These are phyloP conservation scores for Turritopsis dohrnii DNA, from an alignment of 30 jellyfish, hydroid and myxozoan species.

Conservation along the genomic window DNA sequence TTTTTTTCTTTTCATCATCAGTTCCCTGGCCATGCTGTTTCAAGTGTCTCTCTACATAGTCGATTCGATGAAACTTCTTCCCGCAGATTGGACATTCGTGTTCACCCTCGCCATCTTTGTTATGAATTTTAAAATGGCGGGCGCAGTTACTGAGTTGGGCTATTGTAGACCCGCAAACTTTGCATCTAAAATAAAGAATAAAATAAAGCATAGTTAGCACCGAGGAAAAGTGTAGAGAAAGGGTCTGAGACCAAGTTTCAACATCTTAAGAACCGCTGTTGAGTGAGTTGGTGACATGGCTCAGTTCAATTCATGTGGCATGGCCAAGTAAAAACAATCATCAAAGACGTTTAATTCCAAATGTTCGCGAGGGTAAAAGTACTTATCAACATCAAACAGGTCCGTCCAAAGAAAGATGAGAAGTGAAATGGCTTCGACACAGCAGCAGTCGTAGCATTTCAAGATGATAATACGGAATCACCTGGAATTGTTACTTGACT, in stretches of 20 bases:
- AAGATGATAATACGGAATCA: too few relatives aligned
- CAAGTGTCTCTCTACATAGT: slow-evolving; percentile 30
- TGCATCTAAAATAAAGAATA: slow-evolving; percentile 15
- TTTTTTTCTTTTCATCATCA: slow-evolving; percentile 28
- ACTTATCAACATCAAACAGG: too few relatives aligned
- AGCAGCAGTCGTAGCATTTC: too few relatives aligned
- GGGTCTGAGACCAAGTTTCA: neutral
- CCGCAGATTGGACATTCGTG: slow-evolving; percentile 44
- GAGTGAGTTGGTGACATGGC: too few relatives aligned
- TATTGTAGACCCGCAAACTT: slow-evolving; percentile 24
- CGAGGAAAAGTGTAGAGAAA: neutral
- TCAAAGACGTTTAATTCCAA: too few relatives aligned
- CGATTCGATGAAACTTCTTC: slow-evolving; percentile 25
- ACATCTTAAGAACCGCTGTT: too few relatives aligned
- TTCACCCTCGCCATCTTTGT: slow-evolving; percentile 26
- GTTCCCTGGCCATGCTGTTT: slow-evolving; percentile 42
- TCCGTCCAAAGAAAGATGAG: too few relatives aligned
- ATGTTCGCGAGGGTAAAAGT: too few relatives aligned
- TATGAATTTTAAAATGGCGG: slow-evolving; percentile 34
- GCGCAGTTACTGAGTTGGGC: slow-evolving; percentile 29
- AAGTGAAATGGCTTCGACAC: too few relatives aligned
- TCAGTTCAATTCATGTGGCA: too few relatives aligned
- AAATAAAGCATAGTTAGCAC: neutral
- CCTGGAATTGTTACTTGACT: too few relatives aligned
- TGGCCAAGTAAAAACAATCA: too few relatives aligned